These are phyloP conservation scores for Acholoe squamosa DNA, from an alignment of 2,888 invertebrate species.

Conservation along the genomic window DNA sequence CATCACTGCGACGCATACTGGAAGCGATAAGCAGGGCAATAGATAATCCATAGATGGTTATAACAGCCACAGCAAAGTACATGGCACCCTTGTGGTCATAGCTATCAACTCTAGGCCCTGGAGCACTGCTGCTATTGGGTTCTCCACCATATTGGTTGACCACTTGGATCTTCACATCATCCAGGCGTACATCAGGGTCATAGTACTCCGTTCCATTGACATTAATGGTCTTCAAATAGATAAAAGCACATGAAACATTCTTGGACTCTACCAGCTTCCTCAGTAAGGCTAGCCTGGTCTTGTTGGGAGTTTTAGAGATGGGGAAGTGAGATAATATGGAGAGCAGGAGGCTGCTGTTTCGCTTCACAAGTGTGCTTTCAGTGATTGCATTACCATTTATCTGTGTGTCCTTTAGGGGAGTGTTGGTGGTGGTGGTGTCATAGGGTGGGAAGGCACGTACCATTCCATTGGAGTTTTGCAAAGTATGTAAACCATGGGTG, in stretches of 20 bases:
- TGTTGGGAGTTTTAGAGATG: not conserved
- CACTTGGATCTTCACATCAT: not conserved
- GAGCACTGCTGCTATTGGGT: not conserved
- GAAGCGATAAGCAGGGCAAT: constrained; percentile 69
- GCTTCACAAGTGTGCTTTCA: not conserved
- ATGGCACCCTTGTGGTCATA: constrained; percentile 68
- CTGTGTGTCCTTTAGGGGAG: not conserved
- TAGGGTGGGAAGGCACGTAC: not conserved
- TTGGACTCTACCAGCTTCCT: not conserved
- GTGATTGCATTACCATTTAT: not conserved
- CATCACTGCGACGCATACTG: constrained; percentile 66
- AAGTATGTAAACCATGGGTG: not conserved
- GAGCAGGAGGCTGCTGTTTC: not conserved
- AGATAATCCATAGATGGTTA: constrained; percentile 70
- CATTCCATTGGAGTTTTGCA: not conserved
- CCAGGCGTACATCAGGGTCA: constrained; percentile 24
- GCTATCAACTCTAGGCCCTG: not conserved
- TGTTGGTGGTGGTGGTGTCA: not conserved
- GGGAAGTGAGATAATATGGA: not conserved
- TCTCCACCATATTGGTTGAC: not conserved
- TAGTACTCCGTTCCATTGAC: constrained; percentile 8
- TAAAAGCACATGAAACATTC: constrained; percentile 37
- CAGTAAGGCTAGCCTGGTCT: not conserved
- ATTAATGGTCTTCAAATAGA: constrained; percentile 18
- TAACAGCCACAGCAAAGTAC: constrained; percentile 71